Base-by-base conservation (phyloP, 2,113 vertebrate species). In the Melanotaenia duboulayi region DNA sequence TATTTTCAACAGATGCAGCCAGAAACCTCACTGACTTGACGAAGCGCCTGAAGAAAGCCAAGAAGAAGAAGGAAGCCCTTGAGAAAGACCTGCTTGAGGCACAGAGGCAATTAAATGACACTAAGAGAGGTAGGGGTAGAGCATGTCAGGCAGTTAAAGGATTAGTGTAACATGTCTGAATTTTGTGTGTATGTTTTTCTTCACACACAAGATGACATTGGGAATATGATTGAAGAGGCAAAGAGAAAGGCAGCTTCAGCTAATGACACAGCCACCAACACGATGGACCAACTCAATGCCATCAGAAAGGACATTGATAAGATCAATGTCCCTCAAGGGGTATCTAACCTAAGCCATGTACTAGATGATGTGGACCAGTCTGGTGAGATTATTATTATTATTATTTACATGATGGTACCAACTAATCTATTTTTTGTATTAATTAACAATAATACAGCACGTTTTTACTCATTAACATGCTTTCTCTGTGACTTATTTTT, bases 301-400 rank as follows among this genome's bases (percentile, higher is more conserved):
- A 97, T 99, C 80, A 89, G 86, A 80, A 81, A 55, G 12, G 96
- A 97, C 59, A 78, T 99, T 17, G 79, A 89, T 9, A 95, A 94
- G 39, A 92, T 97, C 58, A 94, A 83, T 10, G 81, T 92, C 4
- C 4, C 76, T 3, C 90, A 88, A 0, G 44, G 1, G 3, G 59
- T 79, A 42, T 35, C 81, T 19, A 92, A 91, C 61, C 62, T 93
- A 7, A 67, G 57, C 64, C 50, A 13, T 11, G 20, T 88, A 3
- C 74, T 95, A 78, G 65, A 82, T 0, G 88, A 91, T 11, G 92
- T 93, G 16, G 86, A 92, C 51, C 55, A 84, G 25, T 83, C 92
- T 58, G 91, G 94, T 94, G 56, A 90, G 78, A 28, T 19, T 22
- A 74, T 20, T n/a, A n/a, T 25, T 12, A 60, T 12, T 6, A n/a